Evolutionary conservation across 2,888 invertebrate genomes (phyloP).

Genomic region (Trissolcus japonicus): DNA sequence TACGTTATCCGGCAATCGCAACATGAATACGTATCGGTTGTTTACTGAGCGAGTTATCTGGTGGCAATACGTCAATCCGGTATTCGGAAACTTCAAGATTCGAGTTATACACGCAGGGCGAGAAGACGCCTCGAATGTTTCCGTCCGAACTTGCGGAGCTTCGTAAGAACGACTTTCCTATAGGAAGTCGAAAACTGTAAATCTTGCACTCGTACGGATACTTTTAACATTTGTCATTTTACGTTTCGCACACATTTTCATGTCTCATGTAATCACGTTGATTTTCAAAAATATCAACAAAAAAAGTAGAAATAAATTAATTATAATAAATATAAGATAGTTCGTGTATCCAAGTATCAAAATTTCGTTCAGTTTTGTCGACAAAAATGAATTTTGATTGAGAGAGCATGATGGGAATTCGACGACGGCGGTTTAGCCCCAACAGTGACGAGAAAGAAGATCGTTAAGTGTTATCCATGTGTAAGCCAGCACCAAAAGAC

Average conservation of each 20-base stretch:
- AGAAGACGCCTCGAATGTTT: constrained; percentile 51
- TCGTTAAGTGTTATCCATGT: constrained; percentile 63
- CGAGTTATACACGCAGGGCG: constrained; percentile 51
- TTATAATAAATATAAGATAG: too few relatives aligned
- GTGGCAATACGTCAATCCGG: constrained; percentile 73
- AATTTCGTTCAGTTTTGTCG: neutral
- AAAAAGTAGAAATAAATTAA: too few relatives aligned
- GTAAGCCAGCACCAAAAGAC: constrained; percentile 54
- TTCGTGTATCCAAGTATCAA: neutral
- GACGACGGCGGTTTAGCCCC: too few relatives aligned
- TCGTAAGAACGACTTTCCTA: constrained; percentile 55
- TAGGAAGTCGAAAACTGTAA: constrained; percentile 61
- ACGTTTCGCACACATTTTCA: constrained; percentile 23
- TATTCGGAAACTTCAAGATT: constrained; percentile 66
- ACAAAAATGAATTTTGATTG: too few relatives aligned
- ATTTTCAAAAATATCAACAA: neutral
- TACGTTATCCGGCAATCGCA: constrained; percentile 55
- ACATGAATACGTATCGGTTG: constrained; percentile 70
- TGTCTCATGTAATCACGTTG: constrained; percentile 13
- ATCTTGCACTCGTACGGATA: constrained; percentile 61
- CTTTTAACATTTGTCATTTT: constrained; percentile 54
- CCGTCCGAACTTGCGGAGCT: constrained; percentile 52
- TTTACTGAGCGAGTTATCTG: constrained; percentile 72
- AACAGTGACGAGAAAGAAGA: constrained; percentile 57
- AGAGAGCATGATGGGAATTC: too few relatives aligned